These are phyloP conservation scores for Cyphomyrus discorhynchus DNA, from an alignment of 2,113 vertebrate genomes.

Conservation along the genomic window DNA sequence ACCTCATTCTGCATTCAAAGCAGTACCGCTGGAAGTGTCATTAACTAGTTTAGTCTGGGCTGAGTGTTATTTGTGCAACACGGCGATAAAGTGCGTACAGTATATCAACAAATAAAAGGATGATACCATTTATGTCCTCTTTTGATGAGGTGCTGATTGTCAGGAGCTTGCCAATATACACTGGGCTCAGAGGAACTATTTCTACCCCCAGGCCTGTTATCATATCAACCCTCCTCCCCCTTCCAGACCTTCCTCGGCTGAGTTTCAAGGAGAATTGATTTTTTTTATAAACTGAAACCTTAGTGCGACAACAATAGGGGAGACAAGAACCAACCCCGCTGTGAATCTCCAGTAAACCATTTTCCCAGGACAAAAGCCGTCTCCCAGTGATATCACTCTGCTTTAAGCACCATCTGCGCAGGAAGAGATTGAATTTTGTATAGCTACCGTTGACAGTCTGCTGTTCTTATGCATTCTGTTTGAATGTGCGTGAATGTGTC, in stretches of 20 bases:
- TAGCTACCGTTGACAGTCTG: conserved; percentile 4
- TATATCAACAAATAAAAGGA: neutral
- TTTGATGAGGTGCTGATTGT: neutral
- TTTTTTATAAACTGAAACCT: conserved; percentile 54
- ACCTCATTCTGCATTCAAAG: neutral
- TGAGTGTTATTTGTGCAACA: neutral
- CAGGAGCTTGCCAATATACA: neutral
- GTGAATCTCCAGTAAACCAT: conserved; percentile 41
- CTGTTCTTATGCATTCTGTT: conserved; percentile 14
- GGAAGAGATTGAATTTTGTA: conserved; percentile 30
- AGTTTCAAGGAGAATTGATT: conserved; percentile 66
- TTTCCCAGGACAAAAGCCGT: conserved; percentile 51
- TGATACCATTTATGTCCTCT: neutral
- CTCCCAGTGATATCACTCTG: conserved; percentile 23
- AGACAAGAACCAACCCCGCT: conserved; percentile 44
- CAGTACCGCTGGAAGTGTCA: neutral
- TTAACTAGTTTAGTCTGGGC: neutral
- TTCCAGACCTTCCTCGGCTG: conserved; percentile 44
- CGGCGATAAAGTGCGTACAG: neutral
- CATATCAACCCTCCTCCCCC: conserved; percentile 16
- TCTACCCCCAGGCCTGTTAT: conserved; percentile 18
- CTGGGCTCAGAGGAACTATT: conserved; percentile 4
- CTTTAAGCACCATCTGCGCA: neutral
- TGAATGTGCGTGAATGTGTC: conserved; percentile 7
- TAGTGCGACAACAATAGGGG: conserved; percentile 46